Evolutionary conservation across 2,113 vertebrate genomes (phyloP), one percentile per base, ranked within the genome.

Genomic region (Trematocara stigmaticum): DNA sequence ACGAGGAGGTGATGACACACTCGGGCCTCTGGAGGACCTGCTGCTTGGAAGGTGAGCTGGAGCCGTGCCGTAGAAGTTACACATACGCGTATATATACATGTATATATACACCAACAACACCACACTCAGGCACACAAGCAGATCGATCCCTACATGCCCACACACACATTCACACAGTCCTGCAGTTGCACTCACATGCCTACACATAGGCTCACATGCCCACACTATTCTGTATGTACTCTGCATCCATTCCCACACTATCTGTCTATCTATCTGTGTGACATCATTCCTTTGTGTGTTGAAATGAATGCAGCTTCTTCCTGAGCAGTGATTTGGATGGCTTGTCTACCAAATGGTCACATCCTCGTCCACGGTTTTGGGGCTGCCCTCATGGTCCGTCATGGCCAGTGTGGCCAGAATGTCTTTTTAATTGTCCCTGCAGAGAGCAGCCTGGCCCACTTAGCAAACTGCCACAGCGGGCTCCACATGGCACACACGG

Each of bases 1-100:
- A 99, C 92, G 98, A 99, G 95, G 98, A 99, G 97, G 98, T 99
- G 96, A 99, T 99, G 98, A 99, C 98, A 93, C 98, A 99, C 96
- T 99, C 98, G 85, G 98, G 98, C 96, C 97, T 99, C 95, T 99
- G 98, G 98, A 98, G 98, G 96, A 99, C 98, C 95, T 99, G 98
- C 97, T 99, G 98, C 96, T 96, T 99, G 91, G 98, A 99, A 98
- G 98, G 98, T 99, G 97, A 93, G 93, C 42, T 13, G 7, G 6
- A 20, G 16, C 18, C 31, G 82, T 47, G 18, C 78, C 23, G 10
- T 20, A 40, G 42, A 26, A 42, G 59, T 35, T 26, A 23, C 13
- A 31, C n/a, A 20, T n/a, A 52, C 1, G 1, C 0, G 1, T 8
- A 18, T 10, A 52, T 6, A 6, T 2, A 7, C 18, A 85, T 13